Base-by-base conservation (phyloP, 2,797 vertebrate species). In the Arctocebus calabarensis region DNA sequence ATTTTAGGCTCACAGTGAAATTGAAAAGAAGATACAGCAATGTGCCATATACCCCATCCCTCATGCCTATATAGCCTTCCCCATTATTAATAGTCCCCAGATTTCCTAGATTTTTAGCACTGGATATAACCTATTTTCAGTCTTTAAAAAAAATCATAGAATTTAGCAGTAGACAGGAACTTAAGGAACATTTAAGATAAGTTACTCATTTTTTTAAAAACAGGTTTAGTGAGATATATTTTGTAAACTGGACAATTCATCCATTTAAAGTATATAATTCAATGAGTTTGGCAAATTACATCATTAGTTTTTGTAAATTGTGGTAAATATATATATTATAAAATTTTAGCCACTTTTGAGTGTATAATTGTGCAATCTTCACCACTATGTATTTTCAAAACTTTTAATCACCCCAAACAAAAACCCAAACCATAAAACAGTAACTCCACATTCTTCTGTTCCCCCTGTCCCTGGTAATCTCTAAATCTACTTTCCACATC, bases 351-450 rank as follows among this genome's bases (percentile, higher is more conserved):
- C 11, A 34, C 70, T 84, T 79, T 77, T 83, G 85, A n/a, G 9
- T 77, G 2, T 89, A 77, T 3, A 87, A 48, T 89, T 90, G 19
- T 86, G 12, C 25, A 89, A 27, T 32, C 43, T 48, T 84, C 52
- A 29, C 45, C n/a, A 37, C 43, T 93, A 16, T 94, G 52, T 93
- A 10, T 95, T 94, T 95, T 27, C 23, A 84, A 66, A 89, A 89
- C 22, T 92, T 92, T 82, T 68, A 7, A 71, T 88, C 37, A 84
- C 59, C 25, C 23, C 57, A 74, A 71, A 87, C 43, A 84, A 34
- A 91, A 66, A 79, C 27, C 77, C 8, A 73, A 74, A 88, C 37
- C 52, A 34, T 64, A 57, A 88, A 68, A 34, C 48, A 83, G 19
- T 55, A 73, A 71, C 20, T 75, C 13, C 9, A 16, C 22, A 57